Percentiles rank a stretch among this genome's conserved stretches.
These are phyloP conservation scores for Sarcophaga carnaria DNA, from an alignment of 2,888 invertebrate genomes.

Conservation along the genomic window DNA sequence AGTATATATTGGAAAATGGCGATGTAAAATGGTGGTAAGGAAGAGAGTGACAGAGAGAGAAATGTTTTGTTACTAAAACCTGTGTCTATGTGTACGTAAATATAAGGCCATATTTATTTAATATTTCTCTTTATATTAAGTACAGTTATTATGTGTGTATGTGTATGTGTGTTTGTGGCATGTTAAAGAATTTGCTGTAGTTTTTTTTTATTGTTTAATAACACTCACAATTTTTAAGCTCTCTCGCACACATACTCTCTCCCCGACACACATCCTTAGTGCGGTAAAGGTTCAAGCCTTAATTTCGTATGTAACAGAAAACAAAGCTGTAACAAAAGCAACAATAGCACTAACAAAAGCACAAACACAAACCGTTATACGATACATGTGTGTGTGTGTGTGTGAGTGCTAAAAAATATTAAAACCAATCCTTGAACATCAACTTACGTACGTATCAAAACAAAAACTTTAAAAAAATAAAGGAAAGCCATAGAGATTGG, in stretches of 20 bases:
- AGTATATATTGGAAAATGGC: neutral
- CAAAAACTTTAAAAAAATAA: neutral
- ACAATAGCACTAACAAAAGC: neutral
- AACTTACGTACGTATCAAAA: neutral
- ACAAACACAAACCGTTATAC: slow-evolving; percentile 16
- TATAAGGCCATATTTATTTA: neutral
- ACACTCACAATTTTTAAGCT: neutral
- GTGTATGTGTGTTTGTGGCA: neutral
- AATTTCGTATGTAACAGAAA: slow-evolving; percentile 17
- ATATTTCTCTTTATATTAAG: too few relatives aligned
- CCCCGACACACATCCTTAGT: neutral
- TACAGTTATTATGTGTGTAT: too few relatives aligned
- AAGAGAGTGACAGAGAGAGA: too few relatives aligned
- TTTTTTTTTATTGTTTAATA: neutral
- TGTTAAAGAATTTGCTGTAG: slow-evolving; percentile 10
- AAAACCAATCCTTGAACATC: neutral
- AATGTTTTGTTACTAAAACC: too few relatives aligned
- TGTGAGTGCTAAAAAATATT: neutral
- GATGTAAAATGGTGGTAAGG: neutral
- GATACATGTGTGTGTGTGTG: neutral
- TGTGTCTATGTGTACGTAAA: neutral
- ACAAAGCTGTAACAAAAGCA: slow-evolving; percentile 42
- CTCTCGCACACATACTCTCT: neutral
- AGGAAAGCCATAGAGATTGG: neutral
- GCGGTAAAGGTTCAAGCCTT: slow-evolving; percentile 1